Conservation (phyloP, 2,113 vertebrate species). For the Heteronetta atricapilla region DNA sequence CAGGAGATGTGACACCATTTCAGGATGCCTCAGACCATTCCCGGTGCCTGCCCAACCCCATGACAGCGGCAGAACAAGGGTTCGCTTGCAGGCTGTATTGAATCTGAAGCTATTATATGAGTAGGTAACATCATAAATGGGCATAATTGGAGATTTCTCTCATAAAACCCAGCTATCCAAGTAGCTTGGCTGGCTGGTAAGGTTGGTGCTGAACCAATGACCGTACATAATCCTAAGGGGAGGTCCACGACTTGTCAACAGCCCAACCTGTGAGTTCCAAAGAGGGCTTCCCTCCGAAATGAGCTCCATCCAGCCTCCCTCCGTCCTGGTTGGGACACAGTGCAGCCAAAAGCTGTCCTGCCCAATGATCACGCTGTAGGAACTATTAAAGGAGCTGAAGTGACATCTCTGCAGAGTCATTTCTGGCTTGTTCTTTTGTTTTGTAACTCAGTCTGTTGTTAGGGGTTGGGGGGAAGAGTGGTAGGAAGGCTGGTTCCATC, state of each 20-base stretch:
- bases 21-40: not conserved
- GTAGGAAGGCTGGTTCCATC: not conserved
- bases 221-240: not conserved
- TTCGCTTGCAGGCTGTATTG: not conserved
- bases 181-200: not conserved
- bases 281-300: not conserved
- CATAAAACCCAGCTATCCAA: not conserved
- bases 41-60: rapidly evolving
- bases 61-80: not conserved
- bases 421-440: not conserved
- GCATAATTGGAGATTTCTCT: rapidly evolving
- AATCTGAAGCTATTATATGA: not conserved
- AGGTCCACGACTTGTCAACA: rapidly evolving
- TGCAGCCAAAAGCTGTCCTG: not conserved
- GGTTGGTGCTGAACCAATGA: not conserved
- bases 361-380: not conserved
- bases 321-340: rapidly evolving
- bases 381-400: not conserved
- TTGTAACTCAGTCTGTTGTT: not conserved
- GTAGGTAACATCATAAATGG: not conserved
- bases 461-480: not conserved
- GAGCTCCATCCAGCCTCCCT: not conserved
- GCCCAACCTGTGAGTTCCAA: not conserved
- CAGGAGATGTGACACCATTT: constrained; percentile 1
- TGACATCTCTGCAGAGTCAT: not conserved